These are phyloP conservation scores for Trachelus tabidus DNA, from an alignment of 2,888 invertebrate species.

Conservation along the genomic window DNA sequence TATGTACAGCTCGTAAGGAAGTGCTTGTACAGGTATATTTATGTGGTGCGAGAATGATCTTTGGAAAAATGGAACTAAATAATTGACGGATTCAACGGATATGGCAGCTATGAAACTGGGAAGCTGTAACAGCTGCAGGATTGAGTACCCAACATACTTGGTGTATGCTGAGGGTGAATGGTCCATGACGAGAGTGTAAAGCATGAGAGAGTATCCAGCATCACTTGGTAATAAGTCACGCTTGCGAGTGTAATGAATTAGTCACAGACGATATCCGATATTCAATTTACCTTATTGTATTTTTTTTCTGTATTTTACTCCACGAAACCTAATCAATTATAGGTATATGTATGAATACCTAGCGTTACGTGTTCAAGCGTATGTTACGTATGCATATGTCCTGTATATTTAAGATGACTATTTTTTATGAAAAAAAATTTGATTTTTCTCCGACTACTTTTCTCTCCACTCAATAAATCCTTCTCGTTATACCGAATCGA, in stretches of 20 bases:
- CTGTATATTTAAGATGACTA: too few species aligned
- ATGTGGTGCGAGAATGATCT: background rate
- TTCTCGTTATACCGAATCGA: too few species aligned
- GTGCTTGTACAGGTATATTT: too few species aligned
- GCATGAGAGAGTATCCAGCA: slow-evolving; percentile 3
- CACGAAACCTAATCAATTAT: too few species aligned
- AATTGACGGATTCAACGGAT: slow-evolving; percentile 15
- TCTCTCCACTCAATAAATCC: too few species aligned
- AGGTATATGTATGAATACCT: too few species aligned
- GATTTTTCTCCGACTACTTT: too few species aligned
- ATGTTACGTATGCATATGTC: too few species aligned
- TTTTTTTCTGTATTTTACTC: too few species aligned
- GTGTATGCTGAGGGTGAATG: background rate
- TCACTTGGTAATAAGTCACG: slow-evolving; percentile 39
- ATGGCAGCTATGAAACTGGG: slow-evolving; percentile 27
- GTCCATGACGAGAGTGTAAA: slow-evolving; percentile 16
- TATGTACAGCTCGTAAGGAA: too few species aligned
- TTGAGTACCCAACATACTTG: slow-evolving; percentile 18
- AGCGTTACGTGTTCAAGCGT: too few species aligned
- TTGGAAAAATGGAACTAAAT: background rate
- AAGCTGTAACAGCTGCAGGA: slow-evolving; percentile 34
- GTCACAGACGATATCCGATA: slow-evolving; percentile 23
- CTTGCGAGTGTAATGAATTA: slow-evolving; percentile 40
- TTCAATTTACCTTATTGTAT: slow-evolving; percentile 3
- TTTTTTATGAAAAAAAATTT: too few species aligned